Conservation (phyloP, 2,888 invertebrate genomes). For the Lithophane leautieri region DNA sequence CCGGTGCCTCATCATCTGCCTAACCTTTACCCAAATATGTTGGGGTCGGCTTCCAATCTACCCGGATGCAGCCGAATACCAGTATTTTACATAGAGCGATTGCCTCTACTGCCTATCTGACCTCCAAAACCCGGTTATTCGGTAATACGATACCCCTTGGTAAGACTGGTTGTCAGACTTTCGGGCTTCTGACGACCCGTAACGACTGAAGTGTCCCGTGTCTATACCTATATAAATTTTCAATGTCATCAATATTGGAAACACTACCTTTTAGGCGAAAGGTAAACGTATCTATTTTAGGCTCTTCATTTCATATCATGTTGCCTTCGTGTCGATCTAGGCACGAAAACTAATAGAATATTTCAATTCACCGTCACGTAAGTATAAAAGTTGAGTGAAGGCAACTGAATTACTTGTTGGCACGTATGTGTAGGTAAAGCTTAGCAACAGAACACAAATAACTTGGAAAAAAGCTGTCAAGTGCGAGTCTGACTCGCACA, state of each 20-base stretch:
- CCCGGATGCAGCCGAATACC: too few relatives aligned
- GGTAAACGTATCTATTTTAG: conserved; percentile 36
- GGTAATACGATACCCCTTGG: too few relatives aligned
- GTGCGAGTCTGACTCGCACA: too few relatives aligned
- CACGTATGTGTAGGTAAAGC: conserved; percentile 24
- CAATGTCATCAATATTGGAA: conserved; percentile 9
- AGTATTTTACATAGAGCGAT: too few relatives aligned
- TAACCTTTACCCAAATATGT: too few relatives aligned
- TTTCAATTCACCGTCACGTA: conserved; percentile 36
- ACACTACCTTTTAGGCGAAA: background rate
- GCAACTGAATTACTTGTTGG: conserved; percentile 35
- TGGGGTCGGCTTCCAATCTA: too few relatives aligned
- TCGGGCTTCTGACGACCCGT: too few relatives aligned
- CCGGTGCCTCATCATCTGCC: background rate
- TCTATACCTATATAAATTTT: too few relatives aligned
- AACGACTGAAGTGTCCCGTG: background rate
- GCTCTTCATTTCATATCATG: conserved; percentile 6
- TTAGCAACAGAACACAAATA: background rate
- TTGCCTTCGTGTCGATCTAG: conserved; percentile 24
- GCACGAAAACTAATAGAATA: conserved; percentile 42
- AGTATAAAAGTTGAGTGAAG: conserved; percentile 34
- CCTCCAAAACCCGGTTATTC: too few relatives aligned
- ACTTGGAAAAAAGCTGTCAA: background rate
- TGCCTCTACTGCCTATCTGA: too few relatives aligned
- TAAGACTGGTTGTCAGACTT: too few relatives aligned